These are phyloP conservation scores for Siphlonurus alternatus DNA, from an alignment of 2,888 invertebrate genomes.

Conservation along the genomic window DNA sequence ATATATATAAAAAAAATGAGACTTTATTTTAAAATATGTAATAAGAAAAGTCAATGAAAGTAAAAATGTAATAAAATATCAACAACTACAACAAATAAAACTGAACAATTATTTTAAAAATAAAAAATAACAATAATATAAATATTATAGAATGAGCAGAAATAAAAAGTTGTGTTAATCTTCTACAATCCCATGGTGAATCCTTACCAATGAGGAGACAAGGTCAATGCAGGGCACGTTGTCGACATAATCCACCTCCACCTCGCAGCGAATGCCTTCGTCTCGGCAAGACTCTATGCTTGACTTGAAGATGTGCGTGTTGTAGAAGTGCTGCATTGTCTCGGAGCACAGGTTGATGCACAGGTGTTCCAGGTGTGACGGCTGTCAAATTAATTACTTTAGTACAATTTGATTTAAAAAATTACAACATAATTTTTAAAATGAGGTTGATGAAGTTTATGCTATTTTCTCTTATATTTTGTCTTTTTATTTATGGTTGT, in stretches of 20 bases:
- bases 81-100: no score
- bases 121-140: no score
- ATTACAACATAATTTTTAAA: no score
- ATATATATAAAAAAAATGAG: neutral
- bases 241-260: conserved; percentile 86
- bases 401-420: no score
- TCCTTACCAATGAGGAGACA: conserved; percentile 63
- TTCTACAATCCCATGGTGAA: no score
- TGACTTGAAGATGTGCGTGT: conserved; percentile 90
- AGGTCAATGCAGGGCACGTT: conserved; percentile 92
- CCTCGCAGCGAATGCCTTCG: conserved; percentile 77
- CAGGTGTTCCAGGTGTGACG: conserved; percentile 78
- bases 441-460: no score
- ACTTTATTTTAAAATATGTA: neutral
- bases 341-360: conserved; percentile 93
- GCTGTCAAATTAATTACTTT: conserved; percentile 29
- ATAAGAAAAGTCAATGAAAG: neutral
- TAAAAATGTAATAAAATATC: neutral
- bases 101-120: no score
- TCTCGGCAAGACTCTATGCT: conserved; percentile 86
- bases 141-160: no score
- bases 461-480: neutral
- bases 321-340: conserved; percentile 96
- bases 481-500: neutral
- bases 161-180: no score